Conservation (phyloP, 2,797 vertebrate genomes). For the Rachycentron canadum region DNA sequence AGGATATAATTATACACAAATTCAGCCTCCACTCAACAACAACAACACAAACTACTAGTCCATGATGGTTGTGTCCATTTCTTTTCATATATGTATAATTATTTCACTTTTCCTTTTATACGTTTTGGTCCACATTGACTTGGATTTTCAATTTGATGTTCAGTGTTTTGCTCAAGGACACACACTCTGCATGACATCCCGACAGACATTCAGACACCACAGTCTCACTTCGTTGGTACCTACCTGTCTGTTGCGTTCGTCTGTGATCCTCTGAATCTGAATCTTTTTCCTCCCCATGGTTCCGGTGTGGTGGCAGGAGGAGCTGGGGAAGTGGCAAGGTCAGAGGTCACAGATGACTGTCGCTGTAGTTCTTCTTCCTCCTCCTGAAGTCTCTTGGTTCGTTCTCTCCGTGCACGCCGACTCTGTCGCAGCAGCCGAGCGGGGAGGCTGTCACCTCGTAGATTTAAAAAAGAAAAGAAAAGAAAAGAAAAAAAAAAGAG, state of each 20-base stretch:
- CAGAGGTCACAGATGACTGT: conserved; percentile 70
- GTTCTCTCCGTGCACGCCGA: conserved; percentile 46
- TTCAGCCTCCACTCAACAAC: too few relatives aligned
- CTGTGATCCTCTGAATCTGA: conserved; percentile 98
- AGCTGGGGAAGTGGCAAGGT: conserved; percentile 55
- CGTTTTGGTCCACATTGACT: too few relatives aligned
- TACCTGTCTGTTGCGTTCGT: conserved; percentile 98
- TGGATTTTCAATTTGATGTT: too few relatives aligned
- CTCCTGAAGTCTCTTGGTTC: conserved; percentile 19
- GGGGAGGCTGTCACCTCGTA: conserved; percentile 49
- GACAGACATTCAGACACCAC: neutral
- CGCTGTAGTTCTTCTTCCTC: conserved; percentile 38
- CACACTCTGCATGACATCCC: too few relatives aligned
- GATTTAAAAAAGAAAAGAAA: conserved; percentile 18
- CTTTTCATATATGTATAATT: too few relatives aligned
- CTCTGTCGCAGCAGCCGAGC: conserved; percentile 65
- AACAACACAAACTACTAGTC: too few relatives aligned
- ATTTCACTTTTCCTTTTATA: too few relatives aligned
- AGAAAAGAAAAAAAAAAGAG: conserved; percentile 34
- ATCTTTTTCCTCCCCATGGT: conserved; percentile 99
- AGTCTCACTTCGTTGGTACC: conserved; percentile 28
- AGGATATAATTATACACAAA: too few relatives aligned
- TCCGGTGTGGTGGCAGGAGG: conserved; percentile 76
- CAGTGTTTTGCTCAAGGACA: too few relatives aligned
- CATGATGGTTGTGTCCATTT: too few relatives aligned